These are phyloP conservation scores for Mongoloraphidia duomilia DNA, from an alignment of 2,888 invertebrate genomes.

Conservation along the genomic window DNA sequence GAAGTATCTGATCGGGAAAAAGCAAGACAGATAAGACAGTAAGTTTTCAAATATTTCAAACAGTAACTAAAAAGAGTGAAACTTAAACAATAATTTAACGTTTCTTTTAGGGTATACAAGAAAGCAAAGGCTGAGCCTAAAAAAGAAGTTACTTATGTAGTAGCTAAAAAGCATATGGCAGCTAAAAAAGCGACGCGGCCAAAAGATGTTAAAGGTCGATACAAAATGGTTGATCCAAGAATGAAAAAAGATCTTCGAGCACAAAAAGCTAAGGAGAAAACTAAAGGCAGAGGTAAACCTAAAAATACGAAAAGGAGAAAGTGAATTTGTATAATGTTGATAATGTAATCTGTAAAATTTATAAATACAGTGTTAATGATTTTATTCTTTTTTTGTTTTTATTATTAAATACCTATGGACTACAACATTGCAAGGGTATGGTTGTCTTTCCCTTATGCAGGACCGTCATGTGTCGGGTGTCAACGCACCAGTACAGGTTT, in stretches of 20 bases:
- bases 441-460: no score
- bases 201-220: slow-evolving; percentile 78
- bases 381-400: neutral
- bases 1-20: slow-evolving; percentile 91
- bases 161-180: slow-evolving; percentile 75
- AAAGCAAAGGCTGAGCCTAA: slow-evolving; percentile 75
- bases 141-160: slow-evolving; percentile 84
- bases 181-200: slow-evolving; percentile 67
- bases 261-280: slow-evolving; percentile 45
- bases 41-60: slow-evolving; percentile 24
- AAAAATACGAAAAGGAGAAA: slow-evolving; percentile 14
- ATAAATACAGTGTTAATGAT: no score
- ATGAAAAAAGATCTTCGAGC: slow-evolving; percentile 88
- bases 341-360: neutral
- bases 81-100: slow-evolving; percentile 6
- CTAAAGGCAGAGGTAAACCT: slow-evolving; percentile 27
- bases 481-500: no score
- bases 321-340: neutral
- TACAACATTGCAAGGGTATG: no score
- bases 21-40: slow-evolving; percentile 79
- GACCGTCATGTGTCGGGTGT: no score
- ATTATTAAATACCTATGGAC: no score
- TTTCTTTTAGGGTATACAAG: slow-evolving; percentile 62
- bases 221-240: slow-evolving; percentile 88
- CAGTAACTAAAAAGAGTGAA: neutral